These are phyloP conservation scores for Pandemis cinnamomeana DNA, from an alignment of 2,888 invertebrate genomes.

Conservation along the genomic window DNA sequence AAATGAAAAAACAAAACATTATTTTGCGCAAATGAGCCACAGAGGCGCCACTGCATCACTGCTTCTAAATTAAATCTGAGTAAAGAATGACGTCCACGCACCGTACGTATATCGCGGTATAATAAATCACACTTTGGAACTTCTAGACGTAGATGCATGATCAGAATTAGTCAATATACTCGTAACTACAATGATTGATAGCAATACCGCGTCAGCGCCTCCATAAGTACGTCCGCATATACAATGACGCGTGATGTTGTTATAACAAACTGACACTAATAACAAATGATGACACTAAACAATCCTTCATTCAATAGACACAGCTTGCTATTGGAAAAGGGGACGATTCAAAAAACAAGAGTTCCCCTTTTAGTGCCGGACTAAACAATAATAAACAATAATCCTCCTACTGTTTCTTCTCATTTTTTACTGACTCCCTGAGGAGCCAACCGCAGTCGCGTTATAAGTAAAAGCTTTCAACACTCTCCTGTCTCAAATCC, in stretches of 20 bases:
- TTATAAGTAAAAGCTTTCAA: constrained; percentile 65
- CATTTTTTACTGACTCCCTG: constrained; percentile 63
- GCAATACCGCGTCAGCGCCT: background rate
- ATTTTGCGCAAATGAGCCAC: background rate
- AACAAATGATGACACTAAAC: constrained; percentile 18
- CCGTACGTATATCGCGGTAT: background rate
- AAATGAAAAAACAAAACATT: background rate
- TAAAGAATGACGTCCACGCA: background rate
- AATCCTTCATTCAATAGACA: constrained; percentile 44
- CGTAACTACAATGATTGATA: constrained; percentile 11
- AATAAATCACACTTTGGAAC: constrained; percentile 12
- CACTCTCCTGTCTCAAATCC: constrained; percentile 50
- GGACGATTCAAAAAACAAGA: constrained; percentile 43
- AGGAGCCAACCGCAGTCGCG: constrained; percentile 51
- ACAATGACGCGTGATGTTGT: background rate
- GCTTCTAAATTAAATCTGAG: background rate
- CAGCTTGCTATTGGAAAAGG: constrained; percentile 49
- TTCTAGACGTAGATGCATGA: background rate
- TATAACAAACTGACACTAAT: constrained; percentile 7
- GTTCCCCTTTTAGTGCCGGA: constrained; percentile 58
- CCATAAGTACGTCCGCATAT: background rate
- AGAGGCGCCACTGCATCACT: background rate
- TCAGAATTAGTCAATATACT: background rate
- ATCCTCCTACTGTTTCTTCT: constrained; percentile 64
- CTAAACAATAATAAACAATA: constrained; percentile 62